Conservation (phyloP, 2,888 invertebrate genomes). For the Oxyscelio sp. region DNA sequence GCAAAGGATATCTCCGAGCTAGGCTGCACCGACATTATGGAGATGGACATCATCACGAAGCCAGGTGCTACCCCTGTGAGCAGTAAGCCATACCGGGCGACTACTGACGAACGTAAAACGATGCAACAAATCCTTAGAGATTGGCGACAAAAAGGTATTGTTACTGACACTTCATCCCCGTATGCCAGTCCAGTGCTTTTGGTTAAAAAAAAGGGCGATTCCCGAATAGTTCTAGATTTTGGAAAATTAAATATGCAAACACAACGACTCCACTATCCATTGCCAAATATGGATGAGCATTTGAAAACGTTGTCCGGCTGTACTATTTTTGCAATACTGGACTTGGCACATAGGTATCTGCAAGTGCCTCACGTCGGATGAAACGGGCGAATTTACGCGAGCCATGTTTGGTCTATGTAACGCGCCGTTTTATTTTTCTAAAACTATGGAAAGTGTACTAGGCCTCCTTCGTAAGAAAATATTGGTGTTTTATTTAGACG, state of each 20-base stretch:
- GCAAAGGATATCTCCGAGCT: constrained; percentile 16
- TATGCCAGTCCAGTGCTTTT: constrained; percentile 72
- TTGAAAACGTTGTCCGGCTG: constrained; percentile 36
- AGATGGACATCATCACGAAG: constrained; percentile 43
- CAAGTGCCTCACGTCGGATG: constrained; percentile 74
- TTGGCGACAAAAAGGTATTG: constrained; percentile 63
- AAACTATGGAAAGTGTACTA: constrained; percentile 64
- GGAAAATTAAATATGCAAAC: constrained; percentile 65
- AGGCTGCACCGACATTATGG: constrained; percentile 13
- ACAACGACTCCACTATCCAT: constrained; percentile 48
- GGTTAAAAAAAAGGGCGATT: constrained; percentile 69
- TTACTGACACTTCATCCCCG: constrained; percentile 51
- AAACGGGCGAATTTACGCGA: constrained; percentile 77
- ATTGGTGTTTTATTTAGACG: constrained; percentile 53
- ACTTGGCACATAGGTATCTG: constrained; percentile 67
- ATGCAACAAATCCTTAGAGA: constrained; percentile 62
- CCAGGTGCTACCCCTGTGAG: constrained; percentile 23
- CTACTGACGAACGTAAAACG: constrained; percentile 36
- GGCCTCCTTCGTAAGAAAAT: constrained; percentile 49
- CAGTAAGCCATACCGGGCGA: constrained; percentile 53
- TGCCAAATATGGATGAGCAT: constrained; percentile 68
- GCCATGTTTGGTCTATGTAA: constrained; percentile 81
- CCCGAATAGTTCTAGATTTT: constrained; percentile 73
- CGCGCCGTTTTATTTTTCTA: constrained; percentile 79
- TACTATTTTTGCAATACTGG: constrained; percentile 21